Evolutionary conservation across 2,797 vertebrate genomes (phyloP).

Genomic region (Enoplosus armatus): DNA sequence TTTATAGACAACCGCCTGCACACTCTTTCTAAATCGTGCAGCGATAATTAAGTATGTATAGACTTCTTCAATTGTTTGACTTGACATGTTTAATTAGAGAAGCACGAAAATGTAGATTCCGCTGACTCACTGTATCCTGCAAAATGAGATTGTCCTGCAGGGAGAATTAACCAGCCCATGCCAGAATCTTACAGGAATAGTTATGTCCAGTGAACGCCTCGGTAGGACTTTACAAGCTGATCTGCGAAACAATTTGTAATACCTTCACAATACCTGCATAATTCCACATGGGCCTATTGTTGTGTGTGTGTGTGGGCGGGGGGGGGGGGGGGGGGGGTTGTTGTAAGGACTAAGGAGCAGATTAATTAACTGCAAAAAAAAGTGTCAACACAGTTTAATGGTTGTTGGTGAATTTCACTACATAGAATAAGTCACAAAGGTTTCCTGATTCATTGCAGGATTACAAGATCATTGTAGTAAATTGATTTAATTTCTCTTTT

Average conservation of each 20-base stretch:
- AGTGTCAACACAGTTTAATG: background rate
- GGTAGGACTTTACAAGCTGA: background rate
- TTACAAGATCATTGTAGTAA: background rate
- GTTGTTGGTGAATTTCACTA: conserved; percentile 7
- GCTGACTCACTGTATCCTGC: conserved; percentile 2
- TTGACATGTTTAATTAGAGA: conserved; percentile 9
- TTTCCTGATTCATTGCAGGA: conserved; percentile 9
- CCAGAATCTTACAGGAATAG: background rate
- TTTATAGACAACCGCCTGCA: no score
- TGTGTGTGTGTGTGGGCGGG: no score
- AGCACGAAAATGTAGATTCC: conserved; percentile 1
- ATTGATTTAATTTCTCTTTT: conserved; percentile 8
- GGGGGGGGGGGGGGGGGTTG: no score
- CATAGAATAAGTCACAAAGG: conserved; percentile 4
- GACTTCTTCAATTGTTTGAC: no score
- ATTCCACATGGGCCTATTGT: background rate
- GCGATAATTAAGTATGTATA: background rate
- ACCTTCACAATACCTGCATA: background rate
- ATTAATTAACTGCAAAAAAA: background rate
- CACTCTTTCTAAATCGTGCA: background rate
- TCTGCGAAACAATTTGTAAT: background rate
- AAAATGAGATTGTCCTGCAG: conserved; percentile 1
- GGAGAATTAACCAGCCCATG: background rate
- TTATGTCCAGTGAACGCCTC: background rate
- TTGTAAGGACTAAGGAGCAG: background rate